Conservation (phyloP, 1,140 invertebrate genomes). For the Meloidogyne hapla region DNA sequence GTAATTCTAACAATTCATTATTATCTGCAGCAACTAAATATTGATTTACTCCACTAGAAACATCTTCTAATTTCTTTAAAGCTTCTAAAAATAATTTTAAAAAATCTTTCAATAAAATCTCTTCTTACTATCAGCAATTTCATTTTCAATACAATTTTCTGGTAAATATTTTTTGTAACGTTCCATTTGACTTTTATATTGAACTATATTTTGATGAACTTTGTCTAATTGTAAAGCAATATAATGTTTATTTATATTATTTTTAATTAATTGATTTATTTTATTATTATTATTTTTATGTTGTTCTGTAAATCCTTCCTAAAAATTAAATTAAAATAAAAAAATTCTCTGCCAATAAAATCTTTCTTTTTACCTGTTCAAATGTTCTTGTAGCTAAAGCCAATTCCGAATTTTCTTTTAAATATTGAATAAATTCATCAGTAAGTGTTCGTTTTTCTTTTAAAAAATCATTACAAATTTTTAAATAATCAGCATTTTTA, state of each 20-base stretch:
- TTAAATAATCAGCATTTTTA: conserved; percentile 40
- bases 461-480: conserved; percentile 36
- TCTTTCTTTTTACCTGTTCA: conserved; percentile 18
- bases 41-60: conserved; percentile 45
- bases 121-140: conserved; percentile 45
- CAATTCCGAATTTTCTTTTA: conserved; percentile 35
- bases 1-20: conserved; percentile 44
- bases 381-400: conserved; percentile 28
- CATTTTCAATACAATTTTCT: conserved; percentile 25
- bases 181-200: conserved; percentile 53
- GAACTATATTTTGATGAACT: conserved; percentile 54
- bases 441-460: conserved; percentile 34
- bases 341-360: not conserved
- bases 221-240: conserved; percentile 52
- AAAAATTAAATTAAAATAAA: conserved; percentile 33
- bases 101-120: not conserved
- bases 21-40: conserved; percentile 41
- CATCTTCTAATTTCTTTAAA: conserved; percentile 41
- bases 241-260: conserved; percentile 43
- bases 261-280: conserved; percentile 6
- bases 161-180: conserved; percentile 44
- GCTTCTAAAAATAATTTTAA: conserved; percentile 42
- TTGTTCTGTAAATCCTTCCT: conserved; percentile 35
- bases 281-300: not conserved
- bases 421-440: conserved; percentile 27